Percentiles rank a stretch among this genome's conserved stretches.
These are phyloP conservation scores for Cathartes aura DNA, from an alignment of 2,113 vertebrate species.

Conservation along the genomic window DNA sequence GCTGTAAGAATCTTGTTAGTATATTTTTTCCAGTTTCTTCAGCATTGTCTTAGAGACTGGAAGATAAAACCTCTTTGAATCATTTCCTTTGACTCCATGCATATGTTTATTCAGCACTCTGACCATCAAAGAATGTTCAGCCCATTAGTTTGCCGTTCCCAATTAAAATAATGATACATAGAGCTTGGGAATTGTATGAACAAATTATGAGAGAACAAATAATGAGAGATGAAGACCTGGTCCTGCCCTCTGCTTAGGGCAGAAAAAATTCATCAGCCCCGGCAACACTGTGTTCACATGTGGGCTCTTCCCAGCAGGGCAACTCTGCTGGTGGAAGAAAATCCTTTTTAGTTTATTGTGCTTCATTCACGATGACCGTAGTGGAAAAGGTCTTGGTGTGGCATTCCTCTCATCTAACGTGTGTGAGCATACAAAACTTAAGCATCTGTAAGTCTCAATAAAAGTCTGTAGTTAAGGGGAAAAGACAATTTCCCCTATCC, in stretches of 20 bases:
- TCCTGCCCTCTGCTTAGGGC: not conserved
- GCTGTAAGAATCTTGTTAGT: not conserved
- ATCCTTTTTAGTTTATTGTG: not conserved
- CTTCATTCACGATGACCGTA: not conserved
- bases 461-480: not conserved
- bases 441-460: not conserved
- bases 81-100: not conserved
- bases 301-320: not conserved
- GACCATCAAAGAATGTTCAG: not conserved
- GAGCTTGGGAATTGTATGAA: not conserved
- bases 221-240: not conserved
- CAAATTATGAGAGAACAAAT: slow-evolving; percentile 14
- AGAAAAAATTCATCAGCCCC: not conserved
- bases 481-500: not conserved
- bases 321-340: not conserved
- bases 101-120: not conserved
- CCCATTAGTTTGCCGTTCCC: not conserved
- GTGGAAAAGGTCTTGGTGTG: not conserved
- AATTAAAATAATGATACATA: not conserved
- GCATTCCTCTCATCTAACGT: not conserved
- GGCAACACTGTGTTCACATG: not conserved
- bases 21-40: not conserved
- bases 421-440: not conserved
- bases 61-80: not conserved
- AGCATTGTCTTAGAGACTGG: not conserved